Percentiles rank a stretch among this genome's conserved stretches.
phyloP scores from a whole-genome alignment of 1,140 invertebrate species.

The Coelopa frigida region DNA sequence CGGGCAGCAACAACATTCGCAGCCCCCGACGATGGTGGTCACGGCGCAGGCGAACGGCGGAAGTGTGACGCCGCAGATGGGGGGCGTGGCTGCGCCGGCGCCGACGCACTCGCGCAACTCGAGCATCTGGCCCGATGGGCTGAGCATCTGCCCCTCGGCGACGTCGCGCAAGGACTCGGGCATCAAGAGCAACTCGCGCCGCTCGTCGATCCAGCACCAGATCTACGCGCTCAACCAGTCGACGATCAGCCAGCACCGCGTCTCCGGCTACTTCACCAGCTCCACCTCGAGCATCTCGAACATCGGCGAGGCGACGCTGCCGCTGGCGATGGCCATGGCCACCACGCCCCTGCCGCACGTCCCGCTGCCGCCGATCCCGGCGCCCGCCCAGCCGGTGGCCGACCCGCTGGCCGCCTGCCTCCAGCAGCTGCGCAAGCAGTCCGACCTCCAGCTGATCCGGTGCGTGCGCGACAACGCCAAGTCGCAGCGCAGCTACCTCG shows the following conservation, averaged over 20 bases:
- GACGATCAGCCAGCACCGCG: conserved; percentile 67
- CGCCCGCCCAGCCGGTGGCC: conserved; percentile 34
- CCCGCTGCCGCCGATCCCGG: conserved; percentile 11
- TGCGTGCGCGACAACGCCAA: conserved; percentile 74
- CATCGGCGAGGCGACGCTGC: conserved; percentile 39
- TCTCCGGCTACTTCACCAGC: conserved; percentile 82
- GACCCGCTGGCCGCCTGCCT: conserved; percentile 59
- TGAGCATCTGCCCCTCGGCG: conserved; percentile 64
- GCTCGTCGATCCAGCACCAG: conserved; percentile 79
- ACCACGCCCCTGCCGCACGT: conserved; percentile 12
- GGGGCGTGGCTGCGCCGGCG: not conserved
- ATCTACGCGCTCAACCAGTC: conserved; percentile 55
- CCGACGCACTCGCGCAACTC: conserved; percentile 32
- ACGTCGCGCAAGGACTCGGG: conserved; percentile 82
- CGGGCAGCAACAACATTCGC: not conserved
- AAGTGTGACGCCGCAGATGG: too few species aligned
- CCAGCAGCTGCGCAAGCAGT: conserved; percentile 77
- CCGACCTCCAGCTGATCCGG: conserved; percentile 75
- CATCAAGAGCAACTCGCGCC: conserved; percentile 72
- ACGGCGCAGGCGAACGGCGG: too few species aligned
- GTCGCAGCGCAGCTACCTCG: conserved; percentile 78
- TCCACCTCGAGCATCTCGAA: conserved; percentile 56
- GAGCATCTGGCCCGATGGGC: conserved; percentile 50
- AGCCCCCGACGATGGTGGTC: too few species aligned
- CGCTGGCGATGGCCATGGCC: conserved; percentile 18